These are phyloP conservation scores for Parochlus steinenii DNA, from an alignment of 2,888 invertebrate genomes.

Conservation along the genomic window DNA sequence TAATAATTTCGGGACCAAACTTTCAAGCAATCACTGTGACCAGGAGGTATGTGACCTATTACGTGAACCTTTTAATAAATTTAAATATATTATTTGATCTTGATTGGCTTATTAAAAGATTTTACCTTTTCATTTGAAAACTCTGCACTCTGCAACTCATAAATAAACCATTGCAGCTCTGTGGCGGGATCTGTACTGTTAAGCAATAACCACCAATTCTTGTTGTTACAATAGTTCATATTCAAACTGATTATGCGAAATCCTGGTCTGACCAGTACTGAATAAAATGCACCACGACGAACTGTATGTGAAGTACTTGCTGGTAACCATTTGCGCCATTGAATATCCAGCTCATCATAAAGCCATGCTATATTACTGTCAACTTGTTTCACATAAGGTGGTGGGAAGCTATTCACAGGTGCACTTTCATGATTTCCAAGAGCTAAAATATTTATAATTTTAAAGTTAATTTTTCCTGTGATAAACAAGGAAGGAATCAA, in stretches of 20 bases:
- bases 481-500: too few species aligned
- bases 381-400: slow-evolving; percentile 63
- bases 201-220: slow-evolving; percentile 87
- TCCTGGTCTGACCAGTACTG: slow-evolving; percentile 74
- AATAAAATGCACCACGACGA: slow-evolving; percentile 78
- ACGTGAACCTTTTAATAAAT: slow-evolving; percentile 83
- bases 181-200: slow-evolving; percentile 94
- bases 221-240: slow-evolving; percentile 91
- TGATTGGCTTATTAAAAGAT: slow-evolving; percentile 49
- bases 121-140: slow-evolving; percentile 90
- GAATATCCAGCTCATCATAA: slow-evolving; percentile 73
- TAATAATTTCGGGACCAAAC: slow-evolving; percentile 94
- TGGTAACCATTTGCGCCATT: slow-evolving; percentile 87
- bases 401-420: slow-evolving; percentile 87
- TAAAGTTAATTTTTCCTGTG: too few species aligned
- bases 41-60: slow-evolving; percentile 94
- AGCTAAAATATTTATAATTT: too few species aligned
- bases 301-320: slow-evolving; percentile 74
- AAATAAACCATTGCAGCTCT: slow-evolving; percentile 88
- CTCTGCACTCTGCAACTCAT: slow-evolving; percentile 85
- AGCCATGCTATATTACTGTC: slow-evolving; percentile 81
- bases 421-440: slow-evolving; percentile 94
- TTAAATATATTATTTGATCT: neutral
- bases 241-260: slow-evolving; percentile 87
- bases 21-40: slow-evolving; percentile 81